Conservation (phyloP, 2,797 vertebrate genomes). For the Dendrocincla fuliginosa region DNA sequence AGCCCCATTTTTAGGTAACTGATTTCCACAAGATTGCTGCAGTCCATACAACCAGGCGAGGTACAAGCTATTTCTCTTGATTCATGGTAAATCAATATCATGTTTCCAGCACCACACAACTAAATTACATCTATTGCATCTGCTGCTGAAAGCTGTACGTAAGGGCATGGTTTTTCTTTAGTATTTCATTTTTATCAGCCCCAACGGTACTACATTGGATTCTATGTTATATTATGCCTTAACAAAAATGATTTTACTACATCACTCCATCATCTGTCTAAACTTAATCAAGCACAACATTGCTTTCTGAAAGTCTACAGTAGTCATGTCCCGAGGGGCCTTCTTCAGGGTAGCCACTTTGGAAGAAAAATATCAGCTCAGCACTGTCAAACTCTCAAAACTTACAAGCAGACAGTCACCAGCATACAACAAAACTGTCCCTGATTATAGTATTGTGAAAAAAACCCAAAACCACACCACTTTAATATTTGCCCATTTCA, state of each 20-base stretch:
- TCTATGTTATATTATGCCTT: slow-evolving; percentile 39
- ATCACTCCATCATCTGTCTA: slow-evolving; percentile 69
- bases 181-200: slow-evolving; percentile 61
- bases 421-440: background rate
- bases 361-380: slow-evolving; percentile 46
- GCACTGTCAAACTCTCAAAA: slow-evolving; percentile 23
- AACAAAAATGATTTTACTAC: slow-evolving; percentile 71
- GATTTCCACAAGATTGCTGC: background rate
- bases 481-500: background rate
- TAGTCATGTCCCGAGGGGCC: slow-evolving; percentile 5
- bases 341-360: slow-evolving; percentile 49
- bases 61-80: slow-evolving; percentile 55
- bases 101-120: slow-evolving; percentile 45
- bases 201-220: slow-evolving; percentile 7
- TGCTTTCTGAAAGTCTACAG: slow-evolving; percentile 56
- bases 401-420: background rate
- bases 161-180: slow-evolving; percentile 26
- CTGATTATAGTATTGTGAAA: background rate
- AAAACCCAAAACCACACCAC: background rate
- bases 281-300: slow-evolving; percentile 70
- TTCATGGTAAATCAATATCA: slow-evolving; percentile 69
- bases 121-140: slow-evolving; percentile 51
- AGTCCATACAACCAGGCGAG: background rate
- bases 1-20: slow-evolving; percentile 15
- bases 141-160: slow-evolving; percentile 44